Evolutionary conservation across 2,888 invertebrate genomes (phyloP).

Genomic region (Tetragnatha montana): DNA sequence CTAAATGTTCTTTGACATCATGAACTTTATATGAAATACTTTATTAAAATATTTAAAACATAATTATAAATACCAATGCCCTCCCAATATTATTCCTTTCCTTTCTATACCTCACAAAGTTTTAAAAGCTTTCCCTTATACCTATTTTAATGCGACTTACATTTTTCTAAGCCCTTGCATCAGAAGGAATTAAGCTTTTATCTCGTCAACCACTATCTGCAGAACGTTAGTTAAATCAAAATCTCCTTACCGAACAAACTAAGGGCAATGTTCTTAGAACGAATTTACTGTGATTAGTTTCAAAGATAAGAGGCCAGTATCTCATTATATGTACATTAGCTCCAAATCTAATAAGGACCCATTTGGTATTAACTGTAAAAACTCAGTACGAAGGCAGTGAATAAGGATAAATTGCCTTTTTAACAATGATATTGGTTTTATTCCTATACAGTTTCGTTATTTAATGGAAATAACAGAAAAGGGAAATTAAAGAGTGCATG

Average conservation of each 20-base stretch:
- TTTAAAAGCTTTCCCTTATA: neutral
- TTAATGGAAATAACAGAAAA: no score
- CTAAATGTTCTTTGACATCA: no score
- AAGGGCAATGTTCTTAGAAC: neutral
- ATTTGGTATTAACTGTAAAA: neutral
- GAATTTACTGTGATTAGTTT: neutral
- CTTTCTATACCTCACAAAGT: neutral
- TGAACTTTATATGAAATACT: no score
- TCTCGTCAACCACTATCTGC: neutral
- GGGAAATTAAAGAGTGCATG: no score
- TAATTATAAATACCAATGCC: no score
- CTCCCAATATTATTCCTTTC: no score
- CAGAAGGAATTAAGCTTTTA: neutral
- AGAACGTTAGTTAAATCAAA: neutral
- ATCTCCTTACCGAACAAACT: neutral
- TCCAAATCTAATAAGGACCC: neutral
- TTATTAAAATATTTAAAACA: no score
- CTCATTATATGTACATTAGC: neutral
- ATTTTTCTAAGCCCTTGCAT: neutral
- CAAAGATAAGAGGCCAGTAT: neutral
- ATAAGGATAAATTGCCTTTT: no score
- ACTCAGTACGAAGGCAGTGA: no score
- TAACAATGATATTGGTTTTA: no score
- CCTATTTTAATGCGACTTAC: no score
- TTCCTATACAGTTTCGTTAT: no score